phyloP scores from a whole-genome alignment of 37 sponge, comb jelly and placozoan genomes.

The Halichondria panicea region DNA sequence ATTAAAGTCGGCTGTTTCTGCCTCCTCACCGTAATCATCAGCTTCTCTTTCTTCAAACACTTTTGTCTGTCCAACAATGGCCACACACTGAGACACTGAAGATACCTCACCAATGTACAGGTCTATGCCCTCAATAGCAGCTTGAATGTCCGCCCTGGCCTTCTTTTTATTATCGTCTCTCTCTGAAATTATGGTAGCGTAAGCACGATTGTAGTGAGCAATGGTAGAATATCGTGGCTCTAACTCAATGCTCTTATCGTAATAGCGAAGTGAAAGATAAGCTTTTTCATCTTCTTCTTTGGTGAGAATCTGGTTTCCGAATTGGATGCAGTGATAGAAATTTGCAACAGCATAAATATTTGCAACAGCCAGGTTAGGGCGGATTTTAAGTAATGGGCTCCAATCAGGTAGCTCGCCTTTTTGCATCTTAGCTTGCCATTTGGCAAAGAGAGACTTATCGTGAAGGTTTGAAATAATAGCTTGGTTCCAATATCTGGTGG shows the following conservation, averaged over 20 bases:
- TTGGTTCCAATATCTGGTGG: too few species aligned
- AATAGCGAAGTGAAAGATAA: background rate
- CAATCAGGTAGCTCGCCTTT: too few species aligned
- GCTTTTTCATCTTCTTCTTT: background rate
- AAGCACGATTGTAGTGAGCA: conserved; percentile 18
- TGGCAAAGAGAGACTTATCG: background rate
- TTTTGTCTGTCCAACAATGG: background rate
- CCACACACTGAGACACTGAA: background rate
- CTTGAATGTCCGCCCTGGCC: background rate
- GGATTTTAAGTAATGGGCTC: too few species aligned
- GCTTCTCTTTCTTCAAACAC: background rate
- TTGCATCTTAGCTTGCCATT: too few species aligned
- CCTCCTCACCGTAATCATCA: background rate
- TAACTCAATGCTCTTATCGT: background rate
- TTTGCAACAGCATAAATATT: too few species aligned
- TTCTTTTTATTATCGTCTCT: background rate
- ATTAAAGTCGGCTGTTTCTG: background rate
- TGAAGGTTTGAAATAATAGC: background rate
- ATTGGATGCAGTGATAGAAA: background rate
- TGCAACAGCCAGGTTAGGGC: too few species aligned
- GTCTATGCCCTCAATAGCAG: background rate
- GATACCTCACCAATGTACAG: background rate
- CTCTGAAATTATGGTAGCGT: background rate
- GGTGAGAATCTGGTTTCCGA: background rate
- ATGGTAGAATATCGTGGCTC: conserved; percentile 4